Base-by-base conservation (phyloP, 2,113 vertebrate genomes). In the Anarhynchus alexandrinus region DNA sequence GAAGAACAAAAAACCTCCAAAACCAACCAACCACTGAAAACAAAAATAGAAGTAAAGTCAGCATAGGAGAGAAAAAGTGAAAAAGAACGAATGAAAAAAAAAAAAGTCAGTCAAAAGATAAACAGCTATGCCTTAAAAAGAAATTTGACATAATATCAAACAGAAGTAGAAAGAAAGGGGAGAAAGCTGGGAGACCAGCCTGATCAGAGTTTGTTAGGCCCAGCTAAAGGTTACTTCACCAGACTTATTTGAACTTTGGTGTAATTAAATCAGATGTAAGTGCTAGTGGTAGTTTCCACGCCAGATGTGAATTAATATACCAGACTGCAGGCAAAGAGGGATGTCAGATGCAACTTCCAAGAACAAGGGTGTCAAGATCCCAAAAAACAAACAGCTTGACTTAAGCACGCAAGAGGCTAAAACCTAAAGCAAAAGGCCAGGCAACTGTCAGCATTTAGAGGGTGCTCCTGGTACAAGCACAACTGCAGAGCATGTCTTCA, bases 251-350 rank as follows among this genome's bases (percentile, higher is more conserved):
- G 71, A 94, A 72, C 54, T 52, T 40, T 8, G 15, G 34, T 49
- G 45, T 58, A 54, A 78, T 77, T 88, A 92, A 90, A 86, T 86
- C 54, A 88, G 79, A 90, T 93, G 90, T 42, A 88, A 64, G 42
- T 29, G 38, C 38, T 42, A 42, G 62, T 30, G 49, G 82, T 72
- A 65, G 47, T 27, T 86, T 40, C 52, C 66, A 85, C 16, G 32
- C 42, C 91, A 93, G 70, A 52, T 25, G 11, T 69, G 77, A 95
- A 72, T 36, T 57, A 55, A 85, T 30, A 52, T 0, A 58, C 21
- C 77, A 94, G 80, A 83, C 80, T 73, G 34, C 54, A 94, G 87
- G 84, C 81, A 91, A 84, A 95, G 57, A 94, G 69, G 21, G 66
- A 61, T 42, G 62, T 27, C 76, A 72, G 87, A 70, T 94, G 32